phyloP scores from a whole-genome alignment of 2,888 invertebrate genomes.

The Disparrhopalites patrizii region DNA sequence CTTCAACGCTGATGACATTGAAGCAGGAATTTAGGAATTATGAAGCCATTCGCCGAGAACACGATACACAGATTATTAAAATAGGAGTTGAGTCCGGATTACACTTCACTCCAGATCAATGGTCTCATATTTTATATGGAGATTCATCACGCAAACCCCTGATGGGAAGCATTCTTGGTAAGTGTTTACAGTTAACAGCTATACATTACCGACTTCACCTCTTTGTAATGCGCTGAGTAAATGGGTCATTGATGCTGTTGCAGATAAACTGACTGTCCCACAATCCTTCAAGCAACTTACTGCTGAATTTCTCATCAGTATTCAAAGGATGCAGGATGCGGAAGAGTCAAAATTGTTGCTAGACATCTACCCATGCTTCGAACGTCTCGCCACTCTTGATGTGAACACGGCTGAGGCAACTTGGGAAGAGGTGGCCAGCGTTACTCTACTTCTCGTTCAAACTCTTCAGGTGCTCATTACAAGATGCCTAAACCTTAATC shows the following conservation, averaged over 20 bases:
- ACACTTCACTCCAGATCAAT: constrained; percentile 95
- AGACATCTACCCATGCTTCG: constrained; percentile 39
- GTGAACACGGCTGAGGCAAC: constrained; percentile 11
- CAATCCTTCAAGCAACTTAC: constrained; percentile 42
- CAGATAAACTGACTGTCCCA: constrained; percentile 44
- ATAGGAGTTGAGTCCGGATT: constrained; percentile 97
- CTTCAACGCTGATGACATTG: constrained; percentile 95
- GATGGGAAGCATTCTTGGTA: constrained; percentile 91
- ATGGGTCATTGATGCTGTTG: no score
- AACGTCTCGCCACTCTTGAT: constrained; percentile 38
- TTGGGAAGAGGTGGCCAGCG: neutral
- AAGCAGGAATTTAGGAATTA: constrained; percentile 96
- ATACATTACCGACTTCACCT: neutral
- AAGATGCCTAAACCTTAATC: no score
- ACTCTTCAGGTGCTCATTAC: neutral
- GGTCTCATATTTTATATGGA: constrained; percentile 94
- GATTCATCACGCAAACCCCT: constrained; percentile 93
- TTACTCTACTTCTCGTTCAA: neutral
- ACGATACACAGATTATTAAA: constrained; percentile 97
- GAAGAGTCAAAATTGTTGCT: constrained; percentile 36
- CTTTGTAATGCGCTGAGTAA: neutral
- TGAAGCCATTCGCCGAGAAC: constrained; percentile 86
- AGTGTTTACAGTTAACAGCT: constrained; percentile 53
- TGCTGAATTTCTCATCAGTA: constrained; percentile 41
- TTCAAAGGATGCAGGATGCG: constrained; percentile 38